These are phyloP conservation scores for Philhelius pedissequus DNA, from an alignment of 2,888 invertebrate genomes.

Conservation along the genomic window DNA sequence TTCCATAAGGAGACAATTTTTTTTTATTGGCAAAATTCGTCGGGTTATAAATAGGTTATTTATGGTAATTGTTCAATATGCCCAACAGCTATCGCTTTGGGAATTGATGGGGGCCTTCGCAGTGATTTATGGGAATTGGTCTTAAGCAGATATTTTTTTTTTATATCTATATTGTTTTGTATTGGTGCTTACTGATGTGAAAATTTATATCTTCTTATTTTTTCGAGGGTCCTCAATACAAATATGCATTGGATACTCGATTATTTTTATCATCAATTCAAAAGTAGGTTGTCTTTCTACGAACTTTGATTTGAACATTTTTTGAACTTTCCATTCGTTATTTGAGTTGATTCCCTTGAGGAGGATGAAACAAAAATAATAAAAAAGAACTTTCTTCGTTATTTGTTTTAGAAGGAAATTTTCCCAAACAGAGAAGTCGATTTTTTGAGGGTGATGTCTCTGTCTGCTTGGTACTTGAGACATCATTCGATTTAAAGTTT, in stretches of 20 bases:
- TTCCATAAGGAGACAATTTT: conserved; percentile 70
- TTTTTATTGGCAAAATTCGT: conserved; percentile 37
- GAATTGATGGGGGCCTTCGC: conserved; percentile 59
- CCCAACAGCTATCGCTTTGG: conserved; percentile 49
- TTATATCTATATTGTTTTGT: not conserved
- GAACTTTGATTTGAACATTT: conserved; percentile 17
- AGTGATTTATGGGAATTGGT: conserved; percentile 53
- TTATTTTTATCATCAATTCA: conserved; percentile 17
- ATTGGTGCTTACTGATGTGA: conserved; percentile 6
- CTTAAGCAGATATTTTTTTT: not conserved
- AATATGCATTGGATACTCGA: conserved; percentile 6
- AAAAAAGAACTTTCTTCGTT: conserved; percentile 4
- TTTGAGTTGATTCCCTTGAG: not conserved
- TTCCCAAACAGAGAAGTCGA: not conserved
- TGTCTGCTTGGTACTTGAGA: not conserved
- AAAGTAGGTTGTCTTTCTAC: not conserved
- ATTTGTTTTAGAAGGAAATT: not conserved
- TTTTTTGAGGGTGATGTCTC: not conserved
- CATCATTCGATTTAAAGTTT: conserved; percentile 21
- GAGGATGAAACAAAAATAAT: not conserved
- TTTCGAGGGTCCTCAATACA: not conserved
- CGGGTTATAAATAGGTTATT: conserved; percentile 57
- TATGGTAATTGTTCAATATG: conserved; percentile 62
- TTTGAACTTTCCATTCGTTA: not conserved
- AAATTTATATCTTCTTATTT: conserved; percentile 12